phyloP scores from a whole-genome alignment of 2,888 invertebrate genomes.

The Stratiomys singularior region DNA sequence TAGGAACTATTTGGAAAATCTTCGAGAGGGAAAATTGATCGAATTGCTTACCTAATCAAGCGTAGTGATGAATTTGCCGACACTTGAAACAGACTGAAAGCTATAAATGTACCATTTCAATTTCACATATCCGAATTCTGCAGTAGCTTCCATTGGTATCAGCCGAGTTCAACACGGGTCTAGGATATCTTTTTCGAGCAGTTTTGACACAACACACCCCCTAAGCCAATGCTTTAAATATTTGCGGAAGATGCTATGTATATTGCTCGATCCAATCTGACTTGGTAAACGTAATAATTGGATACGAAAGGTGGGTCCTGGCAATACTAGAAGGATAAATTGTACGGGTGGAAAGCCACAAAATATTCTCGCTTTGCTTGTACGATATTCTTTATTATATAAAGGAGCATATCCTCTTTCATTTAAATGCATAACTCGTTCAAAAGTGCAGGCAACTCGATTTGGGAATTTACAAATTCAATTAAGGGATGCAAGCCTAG shows the following conservation, averaged over 20 bases:
- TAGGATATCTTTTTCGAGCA: conserved; percentile 5
- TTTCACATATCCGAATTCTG: neutral
- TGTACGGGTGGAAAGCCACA: neutral
- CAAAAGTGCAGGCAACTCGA: conserved; percentile 55
- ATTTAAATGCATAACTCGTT: conserved; percentile 55
- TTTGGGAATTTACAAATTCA: conserved; percentile 55
- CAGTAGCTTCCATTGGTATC: neutral
- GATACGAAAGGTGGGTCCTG: neutral
- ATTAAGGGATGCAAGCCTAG: conserved; percentile 54
- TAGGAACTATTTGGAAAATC: neutral
- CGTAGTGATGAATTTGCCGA: neutral
- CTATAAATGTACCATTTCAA: conserved; percentile 4
- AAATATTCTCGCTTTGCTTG: neutral
- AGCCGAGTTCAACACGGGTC: neutral
- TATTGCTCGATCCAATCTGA: neutral
- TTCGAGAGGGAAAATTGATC: conserved; percentile 26
- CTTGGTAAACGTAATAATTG: neutral
- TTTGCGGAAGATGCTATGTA: neutral
- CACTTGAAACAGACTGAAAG: neutral
- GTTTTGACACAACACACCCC: neutral
- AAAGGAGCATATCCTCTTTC: conserved; percentile 36
- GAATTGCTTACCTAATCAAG: conserved; percentile 28
- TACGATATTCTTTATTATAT: too few species aligned
- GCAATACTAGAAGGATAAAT: neutral
- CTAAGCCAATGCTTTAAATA: neutral